phyloP scores from a whole-genome alignment of 2,113 vertebrate genomes.

The Dicentrarchus labrax region DNA sequence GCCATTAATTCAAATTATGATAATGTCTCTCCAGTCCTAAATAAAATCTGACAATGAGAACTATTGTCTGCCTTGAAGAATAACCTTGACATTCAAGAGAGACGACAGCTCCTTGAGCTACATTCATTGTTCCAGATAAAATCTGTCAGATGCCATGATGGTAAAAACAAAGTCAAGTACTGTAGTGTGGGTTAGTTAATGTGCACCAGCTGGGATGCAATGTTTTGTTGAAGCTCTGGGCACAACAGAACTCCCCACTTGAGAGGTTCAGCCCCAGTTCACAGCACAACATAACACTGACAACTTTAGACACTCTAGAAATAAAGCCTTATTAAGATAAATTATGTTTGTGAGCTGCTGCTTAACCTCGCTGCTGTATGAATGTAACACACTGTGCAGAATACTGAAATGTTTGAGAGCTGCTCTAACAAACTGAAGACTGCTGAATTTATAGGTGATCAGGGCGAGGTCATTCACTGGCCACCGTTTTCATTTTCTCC shows the following conservation, averaged over 20 bases:
- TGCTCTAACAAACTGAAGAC: not conserved
- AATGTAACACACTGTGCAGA: constrained; percentile 12
- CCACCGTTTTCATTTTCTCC: not conserved
- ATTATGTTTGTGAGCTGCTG: constrained; percentile 39
- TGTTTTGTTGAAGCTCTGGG: constrained; percentile 62
- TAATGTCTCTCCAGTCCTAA: constrained; percentile 24
- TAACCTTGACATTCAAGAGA: constrained; percentile 53
- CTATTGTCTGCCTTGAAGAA: constrained; percentile 64
- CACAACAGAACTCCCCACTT: constrained; percentile 40
- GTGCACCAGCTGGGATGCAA: constrained; percentile 60
- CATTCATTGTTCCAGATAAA: constrained; percentile 65
- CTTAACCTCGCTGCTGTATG: constrained; percentile 21
- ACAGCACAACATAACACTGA: constrained; percentile 44
- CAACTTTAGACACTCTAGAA: constrained; percentile 38
- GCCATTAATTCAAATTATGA: constrained; percentile 58
- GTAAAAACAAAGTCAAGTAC: constrained; percentile 56
- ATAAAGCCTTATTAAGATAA: constrained; percentile 52
- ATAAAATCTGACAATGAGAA: constrained; percentile 52
- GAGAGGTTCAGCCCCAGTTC: constrained; percentile 61
- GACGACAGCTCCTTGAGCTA: constrained; percentile 58
- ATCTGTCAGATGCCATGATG: constrained; percentile 64
- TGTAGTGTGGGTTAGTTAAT: constrained; percentile 59
- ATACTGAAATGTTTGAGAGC: constrained; percentile 3
- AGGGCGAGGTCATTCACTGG: not conserved
- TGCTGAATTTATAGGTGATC: not conserved